These are phyloP conservation scores for Harpalus rubripes DNA, from an alignment of 2,888 invertebrate genomes.

Conservation along the genomic window DNA sequence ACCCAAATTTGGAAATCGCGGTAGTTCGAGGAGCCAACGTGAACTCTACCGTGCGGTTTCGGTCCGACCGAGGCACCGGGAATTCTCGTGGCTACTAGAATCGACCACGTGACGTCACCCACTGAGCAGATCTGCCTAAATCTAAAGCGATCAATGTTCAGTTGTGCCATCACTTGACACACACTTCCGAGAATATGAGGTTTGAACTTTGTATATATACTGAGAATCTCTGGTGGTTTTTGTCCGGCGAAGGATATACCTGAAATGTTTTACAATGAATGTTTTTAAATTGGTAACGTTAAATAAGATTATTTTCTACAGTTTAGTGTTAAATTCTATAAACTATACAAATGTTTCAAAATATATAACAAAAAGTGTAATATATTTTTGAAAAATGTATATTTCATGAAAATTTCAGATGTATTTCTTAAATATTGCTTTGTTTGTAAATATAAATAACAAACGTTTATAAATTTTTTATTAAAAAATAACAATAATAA, in stretches of 20 bases:
- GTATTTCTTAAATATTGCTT: too few relatives aligned
- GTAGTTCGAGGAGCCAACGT: slow-evolving; percentile 81
- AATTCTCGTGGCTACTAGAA: slow-evolving; percentile 81
- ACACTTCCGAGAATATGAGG: slow-evolving; percentile 78
- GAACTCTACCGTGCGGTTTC: slow-evolving; percentile 77
- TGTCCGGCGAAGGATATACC: neutral
- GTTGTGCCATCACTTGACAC: slow-evolving; percentile 82
- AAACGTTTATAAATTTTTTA: too few relatives aligned
- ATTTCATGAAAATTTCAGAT: too few relatives aligned
- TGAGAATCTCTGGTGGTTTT: neutral
- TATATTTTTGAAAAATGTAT: too few relatives aligned
- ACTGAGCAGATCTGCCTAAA: slow-evolving; percentile 83
- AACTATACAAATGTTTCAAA: neutral
- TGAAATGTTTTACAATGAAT: neutral
- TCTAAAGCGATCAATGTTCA: slow-evolving; percentile 82
- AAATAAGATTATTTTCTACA: neutral
- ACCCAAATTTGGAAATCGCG: slow-evolving; percentile 83
- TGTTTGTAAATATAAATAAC: too few relatives aligned
- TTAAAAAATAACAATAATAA: too few relatives aligned
- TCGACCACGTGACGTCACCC: slow-evolving; percentile 83
- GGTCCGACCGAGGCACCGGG: slow-evolving; percentile 78
- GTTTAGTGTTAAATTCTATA: neutral
- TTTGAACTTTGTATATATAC: slow-evolving; percentile 33
- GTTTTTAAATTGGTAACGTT: neutral
- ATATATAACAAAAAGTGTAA: too few relatives aligned